Evolutionary conservation across 2,113 vertebrate species (phyloP), one percentile per base, ranked within the genome.

Genomic region (Damaliscus lunatus): DNA sequence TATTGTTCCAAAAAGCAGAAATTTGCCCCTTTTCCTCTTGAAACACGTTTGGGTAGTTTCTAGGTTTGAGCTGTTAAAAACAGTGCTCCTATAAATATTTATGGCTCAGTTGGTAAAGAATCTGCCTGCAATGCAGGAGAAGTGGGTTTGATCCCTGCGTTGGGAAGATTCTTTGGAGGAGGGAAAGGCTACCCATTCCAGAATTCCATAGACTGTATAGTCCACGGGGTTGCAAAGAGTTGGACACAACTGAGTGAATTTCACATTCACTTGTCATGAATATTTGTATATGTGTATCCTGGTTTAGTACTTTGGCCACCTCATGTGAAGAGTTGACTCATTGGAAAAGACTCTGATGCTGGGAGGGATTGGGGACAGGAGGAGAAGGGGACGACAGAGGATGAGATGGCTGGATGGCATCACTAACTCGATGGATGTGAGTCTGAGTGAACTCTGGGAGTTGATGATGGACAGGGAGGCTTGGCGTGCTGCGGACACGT

Each of bases 31-130:
- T 91, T 91, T 86, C 36, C 88, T 80, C 55, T 36, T 87, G 74
- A 91, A 55, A 87, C 36, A 48, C 50, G 12, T 52, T 87, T 83
- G 33, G 25, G 3, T 33, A 14, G 17, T 71, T 83, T 59, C 25
- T 19, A 50, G 21, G 60, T 59, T 50, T 94, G 50, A 40, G 5
- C 46, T 91, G 46, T 86, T 91, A 91, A 60, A 95, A 91, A 91
- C 7, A 85, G 53, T 53, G 48, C 46, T 84, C 25, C n/a, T 36
- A 0, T 89, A 43, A 74, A 43, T 74, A 74, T 43, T 2, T 43
- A 8, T 31, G 67, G n/a, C 19, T 71, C 10, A 71, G n/a, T 23
- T 36, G 16, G 17, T 71, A 71, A 71, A 71, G n/a, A 71, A 71
- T 71, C 64, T 36, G n/a, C 9, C n/a, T 36, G 64, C n/a, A 36